Conservation (phyloP, 2,797 vertebrate genomes). For the Cynodonichthys magdalenae region DNA sequence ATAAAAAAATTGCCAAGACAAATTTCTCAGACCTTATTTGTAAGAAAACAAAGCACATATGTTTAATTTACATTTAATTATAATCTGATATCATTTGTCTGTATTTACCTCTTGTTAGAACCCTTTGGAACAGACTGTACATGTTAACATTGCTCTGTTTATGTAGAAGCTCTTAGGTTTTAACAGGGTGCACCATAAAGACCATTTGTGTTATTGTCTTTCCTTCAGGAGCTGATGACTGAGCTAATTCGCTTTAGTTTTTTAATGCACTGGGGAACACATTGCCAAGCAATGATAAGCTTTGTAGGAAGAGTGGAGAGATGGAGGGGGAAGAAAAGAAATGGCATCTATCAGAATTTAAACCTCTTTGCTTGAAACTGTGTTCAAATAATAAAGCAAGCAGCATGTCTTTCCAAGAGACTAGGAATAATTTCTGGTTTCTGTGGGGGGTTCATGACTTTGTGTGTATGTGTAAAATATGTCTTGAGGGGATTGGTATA, state of each 20-base stretch:
- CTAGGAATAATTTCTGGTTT: slow-evolving; percentile 95
- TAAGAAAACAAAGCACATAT: neutral
- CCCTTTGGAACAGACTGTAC: slow-evolving; percentile 53
- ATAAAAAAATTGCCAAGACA: too few relatives aligned
- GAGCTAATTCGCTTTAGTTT: slow-evolving; percentile 99
- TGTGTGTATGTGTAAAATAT: slow-evolving; percentile 93
- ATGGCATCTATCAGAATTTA: slow-evolving; percentile 93
- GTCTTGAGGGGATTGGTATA: slow-evolving; percentile 99
- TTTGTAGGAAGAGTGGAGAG: slow-evolving; percentile 85
- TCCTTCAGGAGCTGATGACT: slow-evolving; percentile 96
- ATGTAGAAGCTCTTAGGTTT: slow-evolving; percentile 73
- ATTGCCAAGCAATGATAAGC: slow-evolving; percentile 96
- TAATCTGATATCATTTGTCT: slow-evolving; percentile 28
- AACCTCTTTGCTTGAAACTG: slow-evolving; percentile 94
- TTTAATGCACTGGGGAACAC: slow-evolving; percentile 94
- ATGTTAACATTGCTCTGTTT: slow-evolving; percentile 69
- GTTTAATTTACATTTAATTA: slow-evolving; percentile 18
- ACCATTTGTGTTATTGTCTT: slow-evolving; percentile 96
- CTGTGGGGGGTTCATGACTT: slow-evolving; percentile 88
- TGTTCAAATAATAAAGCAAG: slow-evolving; percentile 94
- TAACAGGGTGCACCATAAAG: slow-evolving; percentile 91
- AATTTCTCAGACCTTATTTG: too few relatives aligned
- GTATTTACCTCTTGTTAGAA: slow-evolving; percentile 36
- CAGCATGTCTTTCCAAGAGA: slow-evolving; percentile 92
- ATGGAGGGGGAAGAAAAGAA: slow-evolving; percentile 81